Conservation (phyloP, 2,888 invertebrate species). For the Oxycera nigricornis region DNA sequence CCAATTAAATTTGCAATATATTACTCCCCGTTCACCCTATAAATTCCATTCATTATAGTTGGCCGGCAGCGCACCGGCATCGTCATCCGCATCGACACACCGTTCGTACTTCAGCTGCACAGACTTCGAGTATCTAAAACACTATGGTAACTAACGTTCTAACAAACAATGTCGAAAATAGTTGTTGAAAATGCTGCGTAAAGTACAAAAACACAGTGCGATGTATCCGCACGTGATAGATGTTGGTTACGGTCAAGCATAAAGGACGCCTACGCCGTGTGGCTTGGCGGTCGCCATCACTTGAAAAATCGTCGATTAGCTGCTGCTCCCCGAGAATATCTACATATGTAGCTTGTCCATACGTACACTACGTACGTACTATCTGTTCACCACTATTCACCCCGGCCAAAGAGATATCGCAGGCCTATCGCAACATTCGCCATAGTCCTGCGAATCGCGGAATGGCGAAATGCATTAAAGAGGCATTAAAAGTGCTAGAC, state of each 20-base stretch:
- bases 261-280: constrained; percentile 23
- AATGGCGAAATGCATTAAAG: constrained; percentile 9
- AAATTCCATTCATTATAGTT: constrained; percentile 32
- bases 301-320: neutral
- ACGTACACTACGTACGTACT: neutral
- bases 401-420: too few relatives aligned
- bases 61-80: neutral
- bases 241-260: constrained; percentile 13
- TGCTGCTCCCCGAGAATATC: neutral
- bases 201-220: neutral
- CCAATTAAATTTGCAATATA: constrained; percentile 31
- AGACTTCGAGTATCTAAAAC: too few relatives aligned
- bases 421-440: constrained; percentile 5
- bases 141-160: neutral
- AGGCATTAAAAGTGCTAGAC: constrained; percentile 1
- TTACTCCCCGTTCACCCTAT: constrained; percentile 12
- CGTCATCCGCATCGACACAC: neutral
- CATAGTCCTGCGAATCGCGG: neutral
- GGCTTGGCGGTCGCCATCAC: neutral
- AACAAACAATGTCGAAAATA: constrained; percentile 16
- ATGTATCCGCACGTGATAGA: constrained; percentile 22
- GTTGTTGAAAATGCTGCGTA: constrained; percentile 19
- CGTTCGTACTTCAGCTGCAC: too few relatives aligned
- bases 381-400: neutral
- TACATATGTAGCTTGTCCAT: neutral